Evolutionary conservation across 2,113 vertebrate species (phyloP).

Genomic region (Myxocyprinus asiaticus): DNA sequence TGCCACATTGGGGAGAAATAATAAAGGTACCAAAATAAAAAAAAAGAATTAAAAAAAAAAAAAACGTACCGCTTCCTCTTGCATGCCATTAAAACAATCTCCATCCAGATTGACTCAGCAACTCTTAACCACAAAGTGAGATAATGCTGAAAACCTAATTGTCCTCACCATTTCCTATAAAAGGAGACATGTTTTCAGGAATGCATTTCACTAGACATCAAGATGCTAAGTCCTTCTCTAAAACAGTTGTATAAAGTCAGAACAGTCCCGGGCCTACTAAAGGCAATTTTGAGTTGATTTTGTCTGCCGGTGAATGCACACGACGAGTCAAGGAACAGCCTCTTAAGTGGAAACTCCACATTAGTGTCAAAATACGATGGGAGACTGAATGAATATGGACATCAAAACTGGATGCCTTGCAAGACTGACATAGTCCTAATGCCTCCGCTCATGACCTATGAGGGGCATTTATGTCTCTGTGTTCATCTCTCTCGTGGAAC

Average conservation of each 20-base stretch:
- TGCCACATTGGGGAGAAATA: too few species aligned
- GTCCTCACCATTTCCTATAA: constrained; percentile 26
- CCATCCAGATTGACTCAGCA: not conserved
- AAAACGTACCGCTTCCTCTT: too few species aligned
- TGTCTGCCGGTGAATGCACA: not conserved
- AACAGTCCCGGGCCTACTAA: not conserved
- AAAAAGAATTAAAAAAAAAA: too few species aligned
- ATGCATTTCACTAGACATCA: constrained; percentile 2
- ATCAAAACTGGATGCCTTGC: not conserved
- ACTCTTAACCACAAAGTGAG: not conserved
- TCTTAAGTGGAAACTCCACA: constrained; percentile 12
- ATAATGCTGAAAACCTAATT: not conserved
- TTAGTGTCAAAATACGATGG: constrained; percentile 11
- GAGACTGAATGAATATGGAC: constrained; percentile 1
- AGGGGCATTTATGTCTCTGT: not conserved
- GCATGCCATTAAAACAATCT: not conserved
- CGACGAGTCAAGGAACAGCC: not conserved
- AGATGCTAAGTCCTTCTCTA: not conserved
- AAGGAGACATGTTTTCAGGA: constrained; percentile 23
- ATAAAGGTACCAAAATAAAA: too few species aligned
- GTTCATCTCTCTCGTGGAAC: not conserved
- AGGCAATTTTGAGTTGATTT: not conserved
- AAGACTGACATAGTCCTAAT: not conserved
- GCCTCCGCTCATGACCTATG: not conserved
- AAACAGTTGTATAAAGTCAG: constrained; percentile 3